Evolutionary conservation across 2,797 vertebrate species (phyloP), one percentile per base, ranked within the genome.

Genomic region (Chaetophractus vellerosus): DNA sequence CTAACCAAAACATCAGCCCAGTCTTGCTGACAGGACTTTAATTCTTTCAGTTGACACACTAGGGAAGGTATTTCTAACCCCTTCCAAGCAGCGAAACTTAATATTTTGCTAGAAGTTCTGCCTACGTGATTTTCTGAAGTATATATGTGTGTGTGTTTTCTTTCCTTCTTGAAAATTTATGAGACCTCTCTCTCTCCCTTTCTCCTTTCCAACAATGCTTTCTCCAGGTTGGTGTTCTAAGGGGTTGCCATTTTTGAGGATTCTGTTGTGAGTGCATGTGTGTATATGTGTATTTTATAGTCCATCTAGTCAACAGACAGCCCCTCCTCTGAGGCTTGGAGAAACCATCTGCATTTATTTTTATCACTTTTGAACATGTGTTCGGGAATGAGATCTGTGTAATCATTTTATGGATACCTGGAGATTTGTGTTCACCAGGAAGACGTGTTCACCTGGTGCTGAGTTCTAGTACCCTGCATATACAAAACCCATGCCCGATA

Each of bases 291-390:
- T 90, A 94, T 95, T 97, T 97, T 96, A 93, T 88, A 95, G 93
- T 95, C 96, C 92, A 61, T 96, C 97, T 96, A 96, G 96, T 95
- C 94, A 72, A 87, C 82, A 75, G 97, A 93, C 95, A 98, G 97
- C 84, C 1, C 71, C 74, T 98, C 97, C 91, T 23, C 88, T 69
- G 94, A 97, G 91, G 75, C 95, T 98, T 94, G 91, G 93, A 94
- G 96, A 98, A 98, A 97, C 96, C 97, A 97, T 97, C 97, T 98
- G 97, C 97, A 96, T 97, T 96, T 94, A 97, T 98, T 98, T 98
- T 98, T 98, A 97, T 98, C 97, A 97, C 98, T 94, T 98, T 98
- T 97, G 95, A 98, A 97, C 98, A 98, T 92, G 63, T 98, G 98
- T 97, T 97, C 85, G 96, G 97, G 96, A 97, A 98, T 97, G 96